These are phyloP conservation scores for Cryptotermes secundus DNA, from an alignment of 1,140 invertebrate genomes.

Conservation along the genomic window DNA sequence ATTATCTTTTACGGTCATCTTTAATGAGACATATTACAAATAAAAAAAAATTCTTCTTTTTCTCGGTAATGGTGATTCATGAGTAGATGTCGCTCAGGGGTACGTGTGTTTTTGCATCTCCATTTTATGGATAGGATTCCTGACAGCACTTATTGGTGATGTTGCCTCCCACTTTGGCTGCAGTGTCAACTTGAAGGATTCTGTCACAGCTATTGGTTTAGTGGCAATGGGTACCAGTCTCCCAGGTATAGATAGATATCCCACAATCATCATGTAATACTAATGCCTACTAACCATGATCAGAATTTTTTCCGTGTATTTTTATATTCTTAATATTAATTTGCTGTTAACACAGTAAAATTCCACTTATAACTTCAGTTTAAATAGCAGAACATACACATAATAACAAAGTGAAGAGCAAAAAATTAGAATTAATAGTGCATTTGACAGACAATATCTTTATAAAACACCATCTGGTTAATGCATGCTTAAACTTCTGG, in stretches of 20 bases:
- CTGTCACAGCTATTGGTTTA: constrained; percentile 94
- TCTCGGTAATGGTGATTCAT: constrained; percentile 8
- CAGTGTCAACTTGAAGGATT: constrained; percentile 93
- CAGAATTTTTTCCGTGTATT: not conserved
- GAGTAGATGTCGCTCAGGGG: constrained; percentile 75
- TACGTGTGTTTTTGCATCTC: constrained; percentile 93
- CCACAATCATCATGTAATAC: not conserved
- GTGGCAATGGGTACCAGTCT: constrained; percentile 95
- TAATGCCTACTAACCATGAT: not conserved
- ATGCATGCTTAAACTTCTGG: no score
- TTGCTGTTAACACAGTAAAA: not conserved
- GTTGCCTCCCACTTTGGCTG: constrained; percentile 96
- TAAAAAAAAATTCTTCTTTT: not conserved
- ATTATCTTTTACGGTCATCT: not conserved
- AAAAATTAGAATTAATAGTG: not conserved
- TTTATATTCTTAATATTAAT: not conserved
- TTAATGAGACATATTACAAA: not conserved
- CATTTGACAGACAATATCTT: not conserved
- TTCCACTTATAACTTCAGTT: not conserved
- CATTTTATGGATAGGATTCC: constrained; percentile 89
- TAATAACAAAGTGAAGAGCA: not conserved
- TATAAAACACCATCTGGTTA: not conserved
- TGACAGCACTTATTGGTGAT: constrained; percentile 96
- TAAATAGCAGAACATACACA: not conserved
- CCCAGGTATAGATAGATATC: constrained; percentile 70